phyloP scores from a whole-genome alignment of 1,140 invertebrate species.

The Sipha flava region DNA sequence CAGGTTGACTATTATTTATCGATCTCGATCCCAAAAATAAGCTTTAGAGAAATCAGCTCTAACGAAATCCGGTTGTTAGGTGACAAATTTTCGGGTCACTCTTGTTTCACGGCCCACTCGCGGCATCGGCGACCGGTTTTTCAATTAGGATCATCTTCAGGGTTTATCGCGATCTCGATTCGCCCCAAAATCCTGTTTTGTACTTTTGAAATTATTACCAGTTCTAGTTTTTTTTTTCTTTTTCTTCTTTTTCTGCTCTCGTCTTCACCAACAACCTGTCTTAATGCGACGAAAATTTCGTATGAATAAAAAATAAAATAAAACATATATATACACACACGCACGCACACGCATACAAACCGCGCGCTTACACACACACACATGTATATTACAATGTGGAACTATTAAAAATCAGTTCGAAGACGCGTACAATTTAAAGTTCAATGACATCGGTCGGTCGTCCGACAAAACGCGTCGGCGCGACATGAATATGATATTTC shows the following conservation, averaged over 20 bases:
- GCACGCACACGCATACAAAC: background rate
- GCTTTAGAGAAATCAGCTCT: slow-evolving; percentile 23
- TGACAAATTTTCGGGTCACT: slow-evolving; percentile 31
- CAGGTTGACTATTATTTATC: slow-evolving; percentile 26
- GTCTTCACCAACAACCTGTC: slow-evolving; percentile 11
- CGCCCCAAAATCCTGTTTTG: slow-evolving; percentile 26
- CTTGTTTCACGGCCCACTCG: slow-evolving; percentile 28
- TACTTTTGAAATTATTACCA: slow-evolving; percentile 29
- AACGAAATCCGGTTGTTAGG: slow-evolving; percentile 29
- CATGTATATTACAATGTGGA: slow-evolving; percentile 1
- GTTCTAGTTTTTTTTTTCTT: slow-evolving; percentile 19
- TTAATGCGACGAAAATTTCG: slow-evolving; percentile 22
- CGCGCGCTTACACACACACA: background rate
- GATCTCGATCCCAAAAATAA: slow-evolving; percentile 6
- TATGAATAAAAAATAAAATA: background rate
- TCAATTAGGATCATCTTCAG: slow-evolving; percentile 32
- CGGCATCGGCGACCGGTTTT: slow-evolving; percentile 10
- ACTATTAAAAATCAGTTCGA: slow-evolving; percentile 30
- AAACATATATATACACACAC: background rate
- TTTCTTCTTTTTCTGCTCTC: background rate
- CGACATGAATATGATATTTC: slow-evolving; percentile 3
- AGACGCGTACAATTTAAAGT: slow-evolving; percentile 13
- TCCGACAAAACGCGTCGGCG: background rate
- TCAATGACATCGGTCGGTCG: background rate
- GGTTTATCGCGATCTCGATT: slow-evolving; percentile 29